Evolutionary conservation across 2,888 invertebrate species (phyloP), one percentile per base, ranked within the genome.

Genomic region (Steinernema carpocapsae): DNA sequence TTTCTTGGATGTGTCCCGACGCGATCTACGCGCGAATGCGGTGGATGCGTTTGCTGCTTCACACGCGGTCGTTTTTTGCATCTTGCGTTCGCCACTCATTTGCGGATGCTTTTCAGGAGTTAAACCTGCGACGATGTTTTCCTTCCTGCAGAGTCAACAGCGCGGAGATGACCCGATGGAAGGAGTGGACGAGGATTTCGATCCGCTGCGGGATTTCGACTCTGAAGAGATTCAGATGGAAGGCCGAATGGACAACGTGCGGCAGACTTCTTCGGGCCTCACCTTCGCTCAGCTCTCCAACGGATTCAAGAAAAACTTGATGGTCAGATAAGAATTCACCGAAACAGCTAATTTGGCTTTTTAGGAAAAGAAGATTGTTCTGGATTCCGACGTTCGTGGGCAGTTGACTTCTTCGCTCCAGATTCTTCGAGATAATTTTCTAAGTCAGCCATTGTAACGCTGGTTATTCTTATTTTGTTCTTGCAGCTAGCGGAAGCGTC

Each of bases 351-450:
- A 37, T 6, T 48, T 48, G 17, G 17, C 29, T 29, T 32, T 64
- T 26, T 17, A 64, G 64, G 64, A 64, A 14, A 64, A 64, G 37
- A 64, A 64, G 32, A 64, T 64, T 10, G 64, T 64, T 3, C 37
- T 64, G 26, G 64, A 64, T 17, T 32, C 64, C 26, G 64, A 64
- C 14, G 32, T 17, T 4, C 29, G 64, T n/a, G 64, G 32, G 17
- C 37, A 64, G 17, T 26, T 64, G 17, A 26, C 17, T 17, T 7
- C 10, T 1, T 64, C 64, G 17, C 14, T 64, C 32, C 24, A 29
- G 14, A 64, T 29, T 22, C 37, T 64, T 3, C 64, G 64, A 14
- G 26, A 64, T 12, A 32, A 26, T 3, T 64, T 64, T 32, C 32
- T 64, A 7, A 17, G 64, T 64, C 10, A 32, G 64, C 14, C 32